Base-by-base conservation (phyloP, 2,113 vertebrate species). In the Rattus norvegicus region DNA sequence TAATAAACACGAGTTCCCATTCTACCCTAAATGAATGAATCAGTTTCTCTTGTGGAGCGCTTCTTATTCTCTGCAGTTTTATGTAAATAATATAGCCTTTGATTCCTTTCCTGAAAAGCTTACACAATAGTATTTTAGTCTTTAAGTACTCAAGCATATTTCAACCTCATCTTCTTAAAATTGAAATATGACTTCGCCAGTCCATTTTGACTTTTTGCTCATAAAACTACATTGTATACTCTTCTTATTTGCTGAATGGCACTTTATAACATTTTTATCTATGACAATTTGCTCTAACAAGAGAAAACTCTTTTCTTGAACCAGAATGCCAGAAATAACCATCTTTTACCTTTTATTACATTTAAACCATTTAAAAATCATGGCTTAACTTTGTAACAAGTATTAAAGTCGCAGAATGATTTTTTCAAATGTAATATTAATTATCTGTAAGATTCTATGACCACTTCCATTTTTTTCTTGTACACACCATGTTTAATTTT, bases 1-100 rank as follows among this genome's bases (percentile, higher is more conserved):
- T 97, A 65, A 96, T 96, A 95, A 97, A 94, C 81, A 93, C 10
- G 20, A 85, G 85, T 97, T 97, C 83, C 54, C 61, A 94, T 80
- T 91, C 96, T 49, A 94, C 69, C 88, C 95, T 49, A 97, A 97
- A 93, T 77, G 97, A 96, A 2, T 94, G 85, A 96, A 91, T 85
- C 76, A 91, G 24, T 88, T 43, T 91, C 61, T 92, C 56, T 95
- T 92, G 52, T 43, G 70, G 88, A 96, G 65, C 54, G 10, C 0
- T 95, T 92, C 89, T 26, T 83, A 76, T 72, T 97, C 39, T 76
- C 92, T 96, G 75, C 73, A 75, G 67, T 83, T 97, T 72, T 16
- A 36, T 91, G 47, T 75, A 97, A 97, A 97, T 96, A 97, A 94
- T 24, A 1, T 76, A 89, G 61, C 30, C 39, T 7, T 92, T 26